Evolutionary conservation across 2,888 invertebrate genomes (phyloP), one percentile per base, ranked within the genome.

Genomic region (Meteorus colon): DNA sequence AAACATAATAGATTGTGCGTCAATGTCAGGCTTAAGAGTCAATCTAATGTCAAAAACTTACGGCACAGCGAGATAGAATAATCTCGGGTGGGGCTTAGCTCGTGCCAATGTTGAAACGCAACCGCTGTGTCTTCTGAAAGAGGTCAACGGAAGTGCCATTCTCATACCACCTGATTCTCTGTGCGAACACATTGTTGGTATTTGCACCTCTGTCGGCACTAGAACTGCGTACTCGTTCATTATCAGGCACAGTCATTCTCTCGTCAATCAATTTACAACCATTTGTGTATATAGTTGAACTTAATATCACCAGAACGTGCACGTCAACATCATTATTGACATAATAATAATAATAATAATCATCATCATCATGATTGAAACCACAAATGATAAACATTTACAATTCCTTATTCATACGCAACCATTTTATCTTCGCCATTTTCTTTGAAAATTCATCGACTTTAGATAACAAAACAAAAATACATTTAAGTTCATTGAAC

Each of bases 161-260:
- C 83, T 84, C 87, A 87, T 88, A 67, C 86, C 86, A 12, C 87
- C 88, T 12, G 88, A 87, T 78, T 88, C 87, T 78, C 87, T 82
- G 59, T 87, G 82, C 19, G 87, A 85, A 62, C 87, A 79, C 77
- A 55, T 55, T 29, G 62, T 14, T 27, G 62, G 62, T 62, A 55
- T 80, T 45, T 84, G 81, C 72, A 84, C 79, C 62, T 81, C 83
- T 48, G 81, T 77, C 24, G 88, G 81, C 78, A 86, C 81, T 69
- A 87, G 77, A 78, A 86, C 83, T 12, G 85, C 82, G 81, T 83
- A 87, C 75, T 88, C 87, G 77, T 81, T 84, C 88, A 88, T 19
- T 31, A 16, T 72, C 48, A 75, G n/a, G 2, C 62, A 62, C 62
- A 62, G 62, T 62, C 62, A 62, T 62, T 31, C 62, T 62, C 62